Evolutionary conservation across 2,888 invertebrate genomes (phyloP).

Genomic region (Fabriciana adippe): DNA sequence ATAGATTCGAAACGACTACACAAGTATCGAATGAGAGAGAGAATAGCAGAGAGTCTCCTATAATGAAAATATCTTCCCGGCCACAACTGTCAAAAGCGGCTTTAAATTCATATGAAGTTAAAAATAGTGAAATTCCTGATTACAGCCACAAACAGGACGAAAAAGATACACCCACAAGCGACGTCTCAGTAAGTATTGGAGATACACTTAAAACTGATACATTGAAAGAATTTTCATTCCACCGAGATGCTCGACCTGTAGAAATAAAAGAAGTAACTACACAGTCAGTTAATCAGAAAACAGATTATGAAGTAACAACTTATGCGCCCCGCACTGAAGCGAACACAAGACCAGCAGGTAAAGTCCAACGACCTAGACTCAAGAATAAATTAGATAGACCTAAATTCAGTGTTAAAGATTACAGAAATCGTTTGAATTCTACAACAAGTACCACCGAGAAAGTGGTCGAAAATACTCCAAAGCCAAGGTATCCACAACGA

Average conservation of each 20-base stretch:
- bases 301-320: conserved; percentile 54
- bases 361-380: conserved; percentile 62
- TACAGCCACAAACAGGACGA: conserved; percentile 78
- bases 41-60: conserved; percentile 67
- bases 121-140: conserved; percentile 63
- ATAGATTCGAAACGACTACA: conserved; percentile 68
- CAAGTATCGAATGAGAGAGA: conserved; percentile 55
- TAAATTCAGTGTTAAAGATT: conserved; percentile 89
- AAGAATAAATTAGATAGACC: conserved; percentile 85
- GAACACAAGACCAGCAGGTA: conserved; percentile 54
- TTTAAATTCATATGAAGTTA: conserved; percentile 54
- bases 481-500: conserved; percentile 76
- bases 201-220: conserved; percentile 60
- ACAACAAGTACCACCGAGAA: conserved; percentile 77
- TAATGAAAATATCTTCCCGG: conserved; percentile 78
- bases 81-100: conserved; percentile 55
- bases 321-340: conserved; percentile 58
- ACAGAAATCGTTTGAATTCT: conserved; percentile 84
- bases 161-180: conserved; percentile 79
- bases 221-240: conserved; percentile 68
- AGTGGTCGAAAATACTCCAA: conserved; percentile 58
- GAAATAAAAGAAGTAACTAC: conserved; percentile 69
- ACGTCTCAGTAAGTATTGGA: conserved; percentile 66
- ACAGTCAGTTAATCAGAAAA: conserved; percentile 50
- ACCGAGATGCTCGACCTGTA: conserved; percentile 72